A percentile compares a stretch with the other conserved stretches of the same genome.
Conservation (phyloP, 2,888 invertebrate species). For the Allygus modestus region DNA sequence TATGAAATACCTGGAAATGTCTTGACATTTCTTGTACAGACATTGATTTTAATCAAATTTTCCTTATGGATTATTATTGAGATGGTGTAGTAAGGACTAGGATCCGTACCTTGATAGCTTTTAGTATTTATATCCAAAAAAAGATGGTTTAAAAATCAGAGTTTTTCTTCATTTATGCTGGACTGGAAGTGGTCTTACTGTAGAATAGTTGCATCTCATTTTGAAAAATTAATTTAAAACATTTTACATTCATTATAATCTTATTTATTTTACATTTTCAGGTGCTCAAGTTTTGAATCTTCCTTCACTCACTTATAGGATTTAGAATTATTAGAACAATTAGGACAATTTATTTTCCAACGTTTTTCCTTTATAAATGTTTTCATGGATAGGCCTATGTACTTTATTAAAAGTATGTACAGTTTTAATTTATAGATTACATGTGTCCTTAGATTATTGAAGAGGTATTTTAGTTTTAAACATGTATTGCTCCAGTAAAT, state of each 20-base stretch:
- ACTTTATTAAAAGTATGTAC: neutral
- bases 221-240: too few species aligned
- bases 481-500: neutral
- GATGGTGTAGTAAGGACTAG: too few species aligned
- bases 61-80: too few species aligned
- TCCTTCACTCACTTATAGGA: neutral
- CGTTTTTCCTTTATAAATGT: neutral
- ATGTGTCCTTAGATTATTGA: neutral
- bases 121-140: too few species aligned
- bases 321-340: neutral
- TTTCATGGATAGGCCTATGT: neutral
- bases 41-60: too few species aligned
- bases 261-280: neutral
- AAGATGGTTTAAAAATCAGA: too few species aligned
- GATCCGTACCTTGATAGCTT: too few species aligned
- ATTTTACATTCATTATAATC: neutral
- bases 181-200: too few species aligned
- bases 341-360: slow-evolving; percentile 3
- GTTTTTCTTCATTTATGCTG: too few species aligned
- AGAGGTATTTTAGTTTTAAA: slow-evolving; percentile 9
- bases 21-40: too few species aligned
- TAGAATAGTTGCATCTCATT: too few species aligned
- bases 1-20: too few species aligned
- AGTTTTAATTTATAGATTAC: neutral
- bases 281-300: neutral